Conservation (phyloP, 2,797 vertebrate species). For the Enteromius anoplus region DNA sequence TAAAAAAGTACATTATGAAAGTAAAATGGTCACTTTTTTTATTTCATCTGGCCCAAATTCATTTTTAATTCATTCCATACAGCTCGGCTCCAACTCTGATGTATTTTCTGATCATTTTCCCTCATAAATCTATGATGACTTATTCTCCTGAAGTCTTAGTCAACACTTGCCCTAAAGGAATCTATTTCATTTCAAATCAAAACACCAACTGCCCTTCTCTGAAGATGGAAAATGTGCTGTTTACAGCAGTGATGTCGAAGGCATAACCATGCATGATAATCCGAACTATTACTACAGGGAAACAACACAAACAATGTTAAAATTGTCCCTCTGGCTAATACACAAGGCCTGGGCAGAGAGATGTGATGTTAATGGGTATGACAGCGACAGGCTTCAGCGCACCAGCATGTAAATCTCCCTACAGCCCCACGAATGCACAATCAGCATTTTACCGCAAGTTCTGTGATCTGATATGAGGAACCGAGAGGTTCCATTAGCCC, state of each 20-base stretch:
- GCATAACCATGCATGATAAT: constrained; percentile 23
- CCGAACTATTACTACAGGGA: constrained; percentile 6
- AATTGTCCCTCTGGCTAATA: constrained; percentile 9
- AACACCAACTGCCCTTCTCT: neutral
- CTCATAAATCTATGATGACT: constrained; percentile 11
- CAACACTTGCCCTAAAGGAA: neutral
- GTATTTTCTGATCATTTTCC: constrained; percentile 48
- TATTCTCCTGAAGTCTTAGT: constrained; percentile 19
- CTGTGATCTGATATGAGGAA: constrained; percentile 21
- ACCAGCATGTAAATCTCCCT: constrained; percentile 18
- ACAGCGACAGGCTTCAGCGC: constrained; percentile 20
- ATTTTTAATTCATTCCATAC: neutral
- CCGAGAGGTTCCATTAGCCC: constrained; percentile 9
- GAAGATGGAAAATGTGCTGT: neutral
- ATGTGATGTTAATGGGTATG: constrained; percentile 23
- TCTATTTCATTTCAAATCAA: constrained; percentile 5
- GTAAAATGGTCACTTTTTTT: neutral
- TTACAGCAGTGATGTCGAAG: neutral
- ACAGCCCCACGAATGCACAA: constrained; percentile 4
- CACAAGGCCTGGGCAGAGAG: constrained; percentile 12
- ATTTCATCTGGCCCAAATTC: neutral
- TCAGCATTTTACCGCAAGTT: constrained; percentile 6
- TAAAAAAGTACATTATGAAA: neutral
- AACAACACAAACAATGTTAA: neutral
- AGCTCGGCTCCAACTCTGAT: constrained; percentile 59